A percentile compares a stretch with the other conserved stretches of the same genome.
Conservation (phyloP, 2,797 vertebrate species). For the Tachyglossus aculeatus region DNA sequence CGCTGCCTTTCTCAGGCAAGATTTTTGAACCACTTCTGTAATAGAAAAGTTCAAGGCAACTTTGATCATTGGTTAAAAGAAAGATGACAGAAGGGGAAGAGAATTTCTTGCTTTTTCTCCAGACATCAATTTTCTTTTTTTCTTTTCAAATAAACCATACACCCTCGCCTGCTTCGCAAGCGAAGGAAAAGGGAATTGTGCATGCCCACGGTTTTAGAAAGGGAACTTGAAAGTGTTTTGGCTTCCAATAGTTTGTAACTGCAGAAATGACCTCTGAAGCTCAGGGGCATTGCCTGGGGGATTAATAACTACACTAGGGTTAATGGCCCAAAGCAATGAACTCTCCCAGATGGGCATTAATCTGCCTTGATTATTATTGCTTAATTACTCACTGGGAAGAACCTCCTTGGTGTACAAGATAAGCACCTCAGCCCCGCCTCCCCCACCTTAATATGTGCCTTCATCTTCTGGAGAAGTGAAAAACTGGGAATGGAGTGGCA, state of each 20-base stretch:
- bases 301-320: constrained; percentile 74
- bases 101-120: too few relatives aligned
- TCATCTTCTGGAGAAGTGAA: constrained; percentile 2
- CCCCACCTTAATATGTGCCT: constrained; percentile 23
- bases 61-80: too few relatives aligned
- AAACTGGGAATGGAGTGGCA: not conserved
- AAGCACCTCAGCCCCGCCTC: constrained; percentile 39
- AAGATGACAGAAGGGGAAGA: too few relatives aligned
- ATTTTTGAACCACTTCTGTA: too few relatives aligned
- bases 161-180: too few relatives aligned
- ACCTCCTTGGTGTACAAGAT: constrained; percentile 50
- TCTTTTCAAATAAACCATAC: too few relatives aligned
- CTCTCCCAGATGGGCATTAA: constrained; percentile 71
- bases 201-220: too few relatives aligned
- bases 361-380: constrained; percentile 73
- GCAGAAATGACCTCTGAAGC: constrained; percentile 69
- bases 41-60: too few relatives aligned
- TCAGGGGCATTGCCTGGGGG: constrained; percentile 68
- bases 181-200: too few relatives aligned
- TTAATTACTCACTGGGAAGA: constrained; percentile 67
- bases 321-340: constrained; percentile 72
- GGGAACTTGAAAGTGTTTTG: too few relatives aligned
- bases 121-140: too few relatives aligned
- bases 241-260: constrained; percentile 61
- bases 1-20: too few relatives aligned